Evolutionary conservation across 2,113 vertebrate species (phyloP).

Genomic region (Limanda limanda): DNA sequence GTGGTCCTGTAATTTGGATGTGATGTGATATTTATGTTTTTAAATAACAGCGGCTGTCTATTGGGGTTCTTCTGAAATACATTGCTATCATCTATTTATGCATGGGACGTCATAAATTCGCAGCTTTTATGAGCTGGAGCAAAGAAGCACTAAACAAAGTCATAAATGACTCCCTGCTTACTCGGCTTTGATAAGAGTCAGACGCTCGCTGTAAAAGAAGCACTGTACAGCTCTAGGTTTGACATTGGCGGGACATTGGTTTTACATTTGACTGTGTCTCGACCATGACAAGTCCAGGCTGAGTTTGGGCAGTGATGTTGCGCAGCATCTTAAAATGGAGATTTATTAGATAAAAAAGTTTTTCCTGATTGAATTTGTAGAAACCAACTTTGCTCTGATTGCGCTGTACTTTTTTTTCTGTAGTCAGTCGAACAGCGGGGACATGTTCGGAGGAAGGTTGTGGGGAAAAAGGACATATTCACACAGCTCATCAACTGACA

Average conservation of each 20-base stretch:
- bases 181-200: conserved; percentile 55
- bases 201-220: conserved; percentile 23
- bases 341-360: conserved; percentile 53
- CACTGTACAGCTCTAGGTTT: not conserved
- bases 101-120: conserved; percentile 50
- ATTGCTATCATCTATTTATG: conserved; percentile 39
- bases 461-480: conserved; percentile 1
- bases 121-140: conserved; percentile 53
- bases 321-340: conserved; percentile 47
- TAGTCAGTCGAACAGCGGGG: conserved; percentile 23
- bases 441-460: not conserved
- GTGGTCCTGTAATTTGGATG: conserved; percentile 16
- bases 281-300: conserved; percentile 32
- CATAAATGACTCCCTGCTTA: conserved; percentile 63
- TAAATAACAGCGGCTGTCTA: conserved; percentile 19
- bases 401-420: not conserved
- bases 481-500: conserved; percentile 6
- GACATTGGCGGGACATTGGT: conserved; percentile 27
- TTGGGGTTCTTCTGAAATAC: conserved; percentile 33
- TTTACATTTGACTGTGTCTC: conserved; percentile 13
- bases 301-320: conserved; percentile 32
- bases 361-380: conserved; percentile 44
- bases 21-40: conserved; percentile 24
- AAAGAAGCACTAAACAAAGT: conserved; percentile 52
- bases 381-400: conserved; percentile 25